Evolutionary conservation across 2,888 invertebrate genomes (phyloP), one percentile per base, ranked within the genome.

Genomic region (Eilema griseolum): DNA sequence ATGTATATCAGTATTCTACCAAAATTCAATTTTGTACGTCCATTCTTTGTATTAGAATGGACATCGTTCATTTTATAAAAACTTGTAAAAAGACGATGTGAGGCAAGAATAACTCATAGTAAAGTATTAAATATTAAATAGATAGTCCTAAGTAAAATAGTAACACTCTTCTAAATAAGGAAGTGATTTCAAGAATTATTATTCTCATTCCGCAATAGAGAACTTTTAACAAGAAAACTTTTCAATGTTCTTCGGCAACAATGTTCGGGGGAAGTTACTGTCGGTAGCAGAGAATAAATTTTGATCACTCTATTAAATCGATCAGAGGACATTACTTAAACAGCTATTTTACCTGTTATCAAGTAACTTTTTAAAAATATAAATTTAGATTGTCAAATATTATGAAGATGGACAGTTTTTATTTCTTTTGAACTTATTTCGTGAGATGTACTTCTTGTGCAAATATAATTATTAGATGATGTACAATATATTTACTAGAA

Each of bases 171-270:
- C 89, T 90, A 88, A 86, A 89, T 90, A 89, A 88, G 90, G 90
- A 92, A 92, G 90, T 92, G 91, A 93, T 93, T 94, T 90, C 89
- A 88, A 89, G 90, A 93, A 92, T 92, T 93, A 93, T 93, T 92
- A 94, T 93, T 92, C 93, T 90, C 93, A 93, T 93, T 94, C 90
- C 90, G 91, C 92, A 91, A 92, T 93, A 92, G 90, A 89, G 89
- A 95, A 95, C 90, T 95, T 95, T 94, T 95, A 95, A 95, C 94
- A 95, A 95, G 95, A 94, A 94, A 95, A 95, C 91, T 95, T 94
- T 89, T 79, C 90, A 89, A 89, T 91, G 90, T 92, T 90, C 91
- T 85, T 85, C 88, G 90, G 91, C 90, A 89, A 93, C 93, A 92
- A 89, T 91, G 92, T 93, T 92, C 88, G 83, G 76, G 83, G 79